Evolutionary conservation across 2,113 vertebrate genomes (phyloP).

Genomic region (Rattus norvegicus): GRCr8 NC_086032.1:66364001-66364500

Average conservation of each 20-base stretch:
- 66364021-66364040: not conserved
- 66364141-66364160: not conserved
- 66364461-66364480: too few relatives aligned
- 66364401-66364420: too few relatives aligned
- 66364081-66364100: constrained; percentile 1
- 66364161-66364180: not conserved
- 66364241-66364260: too few relatives aligned
- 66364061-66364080: not conserved
- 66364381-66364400: too few relatives aligned
- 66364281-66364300: too few relatives aligned
- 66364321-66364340: too few relatives aligned
- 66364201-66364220: not conserved
- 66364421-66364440: too few relatives aligned
- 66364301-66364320: too few relatives aligned
- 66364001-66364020: not conserved
- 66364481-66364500: too few relatives aligned
- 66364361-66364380: too few relatives aligned
- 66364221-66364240: not conserved
- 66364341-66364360: too few relatives aligned
- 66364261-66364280: not conserved
- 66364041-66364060: not conserved
- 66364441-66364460: too few relatives aligned
- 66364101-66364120: constrained; percentile 1
- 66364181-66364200: not conserved
- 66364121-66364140: not conserved